Percentiles rank a stretch among this genome's conserved stretches.
Evolutionary conservation across 2,113 vertebrate genomes (phyloP).

Genomic region (Corvus moneduloides): DNA sequence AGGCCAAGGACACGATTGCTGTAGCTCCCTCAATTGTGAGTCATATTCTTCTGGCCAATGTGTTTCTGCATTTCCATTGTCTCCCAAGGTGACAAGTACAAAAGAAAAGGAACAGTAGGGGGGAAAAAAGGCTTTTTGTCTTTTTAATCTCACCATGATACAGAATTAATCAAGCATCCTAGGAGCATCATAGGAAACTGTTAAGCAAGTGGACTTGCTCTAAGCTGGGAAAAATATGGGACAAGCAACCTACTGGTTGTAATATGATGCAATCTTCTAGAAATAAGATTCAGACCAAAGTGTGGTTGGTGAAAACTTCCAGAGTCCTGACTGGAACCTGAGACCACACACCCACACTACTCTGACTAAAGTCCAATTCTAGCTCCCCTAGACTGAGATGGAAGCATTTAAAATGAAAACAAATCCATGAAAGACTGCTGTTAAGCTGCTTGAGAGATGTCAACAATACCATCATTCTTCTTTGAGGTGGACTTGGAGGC

Average conservation of each 20-base stretch:
- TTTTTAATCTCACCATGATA: neutral
- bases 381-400: neutral
- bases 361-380: neutral
- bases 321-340: neutral
- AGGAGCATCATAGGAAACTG: neutral
- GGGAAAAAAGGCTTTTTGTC: neutral
- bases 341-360: neutral
- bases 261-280: neutral
- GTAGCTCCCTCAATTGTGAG: neutral
- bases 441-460: neutral
- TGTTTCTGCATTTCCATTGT: slow-evolving; percentile 3
- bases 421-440: neutral
- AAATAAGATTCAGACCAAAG: neutral
- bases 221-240: neutral
- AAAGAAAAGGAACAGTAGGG: neutral
- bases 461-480: neutral
- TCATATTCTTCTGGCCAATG: neutral
- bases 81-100: neutral
- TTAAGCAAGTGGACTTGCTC: neutral
- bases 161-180: neutral
- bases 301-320: neutral
- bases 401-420: neutral
- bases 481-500: neutral
- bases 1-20: neutral
- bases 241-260: neutral